Conservation (phyloP, 2,113 vertebrate species). For the Rhinogobius similis region DNA sequence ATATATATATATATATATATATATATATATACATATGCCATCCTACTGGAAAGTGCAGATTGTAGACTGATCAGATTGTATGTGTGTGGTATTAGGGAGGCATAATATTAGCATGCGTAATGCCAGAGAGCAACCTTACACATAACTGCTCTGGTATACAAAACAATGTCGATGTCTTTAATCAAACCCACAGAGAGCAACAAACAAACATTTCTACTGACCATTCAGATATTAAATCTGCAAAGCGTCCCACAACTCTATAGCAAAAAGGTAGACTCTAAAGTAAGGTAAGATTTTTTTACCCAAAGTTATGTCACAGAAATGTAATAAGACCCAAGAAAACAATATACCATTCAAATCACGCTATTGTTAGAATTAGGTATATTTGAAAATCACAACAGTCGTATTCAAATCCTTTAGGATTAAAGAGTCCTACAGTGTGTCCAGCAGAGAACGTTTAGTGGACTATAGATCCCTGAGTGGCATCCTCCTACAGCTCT, state of each 20-base stretch:
- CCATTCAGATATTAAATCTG: not conserved
- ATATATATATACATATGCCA: no score
- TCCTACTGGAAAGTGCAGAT: not conserved
- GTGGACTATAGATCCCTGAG: conserved; percentile 56
- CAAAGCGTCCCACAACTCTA: not conserved
- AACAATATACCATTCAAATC: not conserved
- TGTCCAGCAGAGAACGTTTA: conserved; percentile 59
- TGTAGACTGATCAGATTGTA: no score
- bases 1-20: no score
- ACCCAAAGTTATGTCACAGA: not conserved
- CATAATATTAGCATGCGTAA: conserved; percentile 28
- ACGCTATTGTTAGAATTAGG: not conserved
- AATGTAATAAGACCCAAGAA: not conserved
- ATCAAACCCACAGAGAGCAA: no score
- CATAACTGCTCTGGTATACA: not conserved
- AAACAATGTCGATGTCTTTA: not conserved
- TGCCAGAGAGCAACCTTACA: not conserved
- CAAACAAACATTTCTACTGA: not conserved
- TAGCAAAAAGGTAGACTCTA: not conserved
- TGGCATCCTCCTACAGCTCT: conserved; percentile 46
- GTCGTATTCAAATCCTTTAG: not conserved
- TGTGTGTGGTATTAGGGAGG: conserved; percentile 27
- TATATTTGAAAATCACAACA: not conserved
- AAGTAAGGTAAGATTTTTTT: not conserved
- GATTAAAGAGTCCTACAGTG: conserved; percentile 42